Conservation (phyloP, 2,113 vertebrate genomes). For the Oceanites oceanicus region DNA sequence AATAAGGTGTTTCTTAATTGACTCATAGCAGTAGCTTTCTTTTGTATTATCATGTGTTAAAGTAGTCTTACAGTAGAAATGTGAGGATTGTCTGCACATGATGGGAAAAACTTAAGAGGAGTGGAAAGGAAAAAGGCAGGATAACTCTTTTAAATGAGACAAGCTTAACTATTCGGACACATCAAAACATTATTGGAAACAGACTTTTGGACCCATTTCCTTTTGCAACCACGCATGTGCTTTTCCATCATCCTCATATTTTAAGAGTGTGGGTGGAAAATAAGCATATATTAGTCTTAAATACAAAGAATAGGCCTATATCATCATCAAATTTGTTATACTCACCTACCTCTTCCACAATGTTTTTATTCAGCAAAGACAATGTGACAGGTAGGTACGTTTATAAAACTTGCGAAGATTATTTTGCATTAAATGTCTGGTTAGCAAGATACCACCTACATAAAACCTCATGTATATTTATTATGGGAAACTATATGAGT, state of each 20-base stretch:
- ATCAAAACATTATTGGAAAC: constrained; percentile 5
- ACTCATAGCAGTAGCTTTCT: background rate
- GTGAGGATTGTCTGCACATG: background rate
- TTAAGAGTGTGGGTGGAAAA: constrained; percentile 22
- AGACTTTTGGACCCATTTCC: background rate
- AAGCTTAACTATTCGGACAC: constrained; percentile 17
- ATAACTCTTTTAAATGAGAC: background rate
- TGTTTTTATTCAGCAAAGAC: background rate
- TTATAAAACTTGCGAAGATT: background rate
- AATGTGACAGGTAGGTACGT: background rate
- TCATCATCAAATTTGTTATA: background rate
- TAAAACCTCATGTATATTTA: background rate
- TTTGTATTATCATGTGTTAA: background rate
- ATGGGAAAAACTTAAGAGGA: background rate
- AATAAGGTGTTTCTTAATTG: background rate
- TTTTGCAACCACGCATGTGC: background rate
- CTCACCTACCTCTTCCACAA: background rate
- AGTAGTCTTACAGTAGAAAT: background rate
- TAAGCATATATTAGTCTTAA: background rate
- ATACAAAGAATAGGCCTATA: background rate
- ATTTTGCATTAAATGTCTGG: background rate
- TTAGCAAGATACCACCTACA: background rate
- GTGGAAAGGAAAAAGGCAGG: background rate
- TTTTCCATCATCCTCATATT: background rate
- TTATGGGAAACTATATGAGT: background rate